Conservation (phyloP, 1,140 invertebrate species). For the Dendrolimus kikuchii region DNA sequence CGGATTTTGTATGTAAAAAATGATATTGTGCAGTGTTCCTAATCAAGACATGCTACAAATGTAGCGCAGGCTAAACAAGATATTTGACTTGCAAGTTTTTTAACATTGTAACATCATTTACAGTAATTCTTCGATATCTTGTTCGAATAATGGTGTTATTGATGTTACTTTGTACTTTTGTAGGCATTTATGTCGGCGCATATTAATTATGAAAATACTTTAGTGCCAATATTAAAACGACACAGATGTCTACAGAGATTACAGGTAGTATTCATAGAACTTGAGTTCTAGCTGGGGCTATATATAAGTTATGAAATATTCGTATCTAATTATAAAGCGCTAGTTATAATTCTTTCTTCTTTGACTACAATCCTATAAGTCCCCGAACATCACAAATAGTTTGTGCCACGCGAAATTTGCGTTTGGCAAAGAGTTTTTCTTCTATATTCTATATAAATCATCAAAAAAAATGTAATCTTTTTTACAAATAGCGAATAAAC, state of each 20-base stretch:
- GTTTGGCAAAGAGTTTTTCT: conserved; percentile 44
- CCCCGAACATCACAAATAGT: conserved; percentile 16
- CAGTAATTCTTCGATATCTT: neutral
- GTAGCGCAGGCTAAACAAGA: neutral
- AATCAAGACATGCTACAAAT: too few species aligned
- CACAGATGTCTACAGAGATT: conserved; percentile 3
- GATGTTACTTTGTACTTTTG: neutral
- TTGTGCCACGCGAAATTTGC: conserved; percentile 30
- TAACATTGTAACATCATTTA: neutral
- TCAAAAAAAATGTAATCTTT: conserved; percentile 33
- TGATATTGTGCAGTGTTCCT: too few species aligned
- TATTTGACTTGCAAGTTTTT: neutral
- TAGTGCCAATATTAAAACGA: conserved; percentile 1
- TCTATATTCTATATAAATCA: conserved; percentile 33
- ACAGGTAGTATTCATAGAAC: too few species aligned
- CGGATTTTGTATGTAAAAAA: too few species aligned
- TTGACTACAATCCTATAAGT: neutral
- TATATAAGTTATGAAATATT: too few species aligned
- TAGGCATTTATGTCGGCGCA: conserved; percentile 3
- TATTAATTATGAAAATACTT: neutral
- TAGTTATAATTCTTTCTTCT: too few species aligned
- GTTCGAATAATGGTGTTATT: conserved; percentile 2
- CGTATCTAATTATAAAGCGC: too few species aligned
- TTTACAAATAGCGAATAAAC: conserved; percentile 34
- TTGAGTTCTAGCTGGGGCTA: too few species aligned